A percentile compares a stretch with the other conserved stretches of the same genome.
Conservation (phyloP, 2,797 vertebrate genomes). For the Tarsius wallacei region DNA sequence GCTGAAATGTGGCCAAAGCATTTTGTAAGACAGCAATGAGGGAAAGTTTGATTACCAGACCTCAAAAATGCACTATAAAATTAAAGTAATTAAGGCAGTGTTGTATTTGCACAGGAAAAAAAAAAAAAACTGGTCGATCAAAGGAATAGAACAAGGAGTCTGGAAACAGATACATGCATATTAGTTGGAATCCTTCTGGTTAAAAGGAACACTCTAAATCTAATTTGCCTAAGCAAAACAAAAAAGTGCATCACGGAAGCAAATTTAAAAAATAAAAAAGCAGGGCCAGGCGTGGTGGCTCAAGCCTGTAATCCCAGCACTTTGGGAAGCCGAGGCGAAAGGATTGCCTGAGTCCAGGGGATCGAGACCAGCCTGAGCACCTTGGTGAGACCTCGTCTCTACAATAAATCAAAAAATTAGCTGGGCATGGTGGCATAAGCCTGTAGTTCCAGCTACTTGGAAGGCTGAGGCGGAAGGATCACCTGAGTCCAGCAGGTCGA, state of each 20-base stretch:
- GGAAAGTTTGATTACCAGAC: constrained; percentile 5
- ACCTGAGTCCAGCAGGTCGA: too few relatives aligned
- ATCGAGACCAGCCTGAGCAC: too few relatives aligned
- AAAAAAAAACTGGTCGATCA: background rate
- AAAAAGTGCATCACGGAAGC: background rate
- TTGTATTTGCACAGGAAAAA: background rate
- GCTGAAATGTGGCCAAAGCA: constrained; percentile 2
- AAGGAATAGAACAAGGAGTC: background rate
- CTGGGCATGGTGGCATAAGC: too few relatives aligned
- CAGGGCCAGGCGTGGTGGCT: too few relatives aligned
- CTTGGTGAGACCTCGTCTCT: too few relatives aligned
- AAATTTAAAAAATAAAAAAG: too few relatives aligned
- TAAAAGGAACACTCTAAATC: background rate
- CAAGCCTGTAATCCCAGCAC: too few relatives aligned
- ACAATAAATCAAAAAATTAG: too few relatives aligned
- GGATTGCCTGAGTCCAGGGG: too few relatives aligned
- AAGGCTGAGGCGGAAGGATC: too few relatives aligned
- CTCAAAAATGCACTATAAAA: background rate
- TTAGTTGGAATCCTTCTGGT: background rate
- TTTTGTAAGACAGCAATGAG: constrained; percentile 48
- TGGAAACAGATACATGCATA: constrained; percentile 26
- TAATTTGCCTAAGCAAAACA: constrained; percentile 2
- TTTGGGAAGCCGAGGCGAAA: too few relatives aligned
- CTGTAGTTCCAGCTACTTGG: too few relatives aligned
- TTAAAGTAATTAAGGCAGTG: constrained; percentile 40